These are phyloP conservation scores for Imbricaverruca yamaguchii DNA, from an alignment of 2,888 invertebrate genomes.

Conservation along the genomic window DNA sequence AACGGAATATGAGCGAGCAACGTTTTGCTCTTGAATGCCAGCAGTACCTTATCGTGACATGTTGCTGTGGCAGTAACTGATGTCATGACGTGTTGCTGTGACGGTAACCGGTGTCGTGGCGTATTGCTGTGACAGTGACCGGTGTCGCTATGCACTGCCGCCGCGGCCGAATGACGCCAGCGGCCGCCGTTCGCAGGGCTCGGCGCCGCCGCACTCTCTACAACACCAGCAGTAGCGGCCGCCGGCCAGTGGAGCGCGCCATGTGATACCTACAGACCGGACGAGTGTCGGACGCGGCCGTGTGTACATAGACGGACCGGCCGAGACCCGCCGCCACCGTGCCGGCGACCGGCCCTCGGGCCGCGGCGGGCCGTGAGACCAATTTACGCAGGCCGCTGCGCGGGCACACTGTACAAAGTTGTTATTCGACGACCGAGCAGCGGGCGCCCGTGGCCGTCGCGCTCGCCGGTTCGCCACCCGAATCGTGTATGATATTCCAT, in stretches of 20 bases:
- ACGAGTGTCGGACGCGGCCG: not conserved
- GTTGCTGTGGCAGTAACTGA: too few relatives aligned
- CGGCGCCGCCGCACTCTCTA: not conserved
- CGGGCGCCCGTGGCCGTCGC: not conserved
- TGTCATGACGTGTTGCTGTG: too few relatives aligned
- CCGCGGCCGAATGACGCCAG: too few relatives aligned
- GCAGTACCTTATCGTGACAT: too few relatives aligned
- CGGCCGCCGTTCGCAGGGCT: not conserved
- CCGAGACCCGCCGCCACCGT: not conserved
- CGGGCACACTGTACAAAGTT: constrained; percentile 6
- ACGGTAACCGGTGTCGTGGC: too few relatives aligned
- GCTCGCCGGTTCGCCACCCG: not conserved
- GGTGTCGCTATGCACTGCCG: too few relatives aligned
- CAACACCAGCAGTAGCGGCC: constrained; percentile 13
- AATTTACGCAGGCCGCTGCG: not conserved
- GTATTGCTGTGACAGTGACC: too few relatives aligned
- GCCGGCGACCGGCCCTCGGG: too few relatives aligned
- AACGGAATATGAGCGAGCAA: too few relatives aligned
- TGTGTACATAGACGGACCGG: not conserved
- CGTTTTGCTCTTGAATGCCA: too few relatives aligned
- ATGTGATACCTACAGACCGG: constrained; percentile 6
- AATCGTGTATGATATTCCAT: constrained; percentile 18
- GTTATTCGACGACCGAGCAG: not conserved
- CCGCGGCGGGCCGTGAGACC: not conserved
- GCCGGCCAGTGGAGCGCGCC: not conserved